Base-by-base conservation (phyloP, 2,888 invertebrate genomes). In the Hypolimnas misippus region DNA sequence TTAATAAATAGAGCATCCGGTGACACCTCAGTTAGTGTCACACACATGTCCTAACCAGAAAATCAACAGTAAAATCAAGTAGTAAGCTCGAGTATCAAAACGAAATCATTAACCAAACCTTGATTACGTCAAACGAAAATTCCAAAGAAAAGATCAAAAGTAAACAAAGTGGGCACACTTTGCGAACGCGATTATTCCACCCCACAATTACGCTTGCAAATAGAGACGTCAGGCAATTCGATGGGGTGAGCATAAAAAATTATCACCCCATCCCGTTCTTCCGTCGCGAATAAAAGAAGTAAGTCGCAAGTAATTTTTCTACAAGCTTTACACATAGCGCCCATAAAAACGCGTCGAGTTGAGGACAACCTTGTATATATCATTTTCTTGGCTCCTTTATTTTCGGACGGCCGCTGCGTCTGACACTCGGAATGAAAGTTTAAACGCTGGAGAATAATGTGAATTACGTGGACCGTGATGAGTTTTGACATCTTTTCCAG, bases 261-360 rank as follows among this genome's bases (percentile, higher is more conserved):
- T 57, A 66, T 66, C 66, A 70, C 74, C 72, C 83, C 83, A 83
- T 83, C 83, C 81, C 83, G 79, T 76, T 51, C n/a, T 49, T 25
- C 49, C 42, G 49, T 25, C 46, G 40, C 55, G 58, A 61, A 70
- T 68, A 82, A 83, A 84, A 86, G 81, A 84, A 84, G 76, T 78
- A 77, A 83, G 81, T 82, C 76, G 77, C 73, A 73, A 83, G 86
- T 86, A 87, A 86, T 87, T 87, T 88, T 86, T 89, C 88, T 84
- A 86, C 87, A 84, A 84, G 84, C 83, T 81, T 83, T 86, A 86
- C 86, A 87, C 87, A 87, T 83, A 80, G 83, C 82, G 77, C 84
- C 83, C 87, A 87, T 90, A 89, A 89, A 89, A 86, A 80, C 80
- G 78, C 82, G 81, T 76, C 83, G 75, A 78, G 73, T 75, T 73